Evolutionary conservation across 2,797 vertebrate genomes (phyloP).

Genomic region (Mormyrops boulengeri): DNA sequence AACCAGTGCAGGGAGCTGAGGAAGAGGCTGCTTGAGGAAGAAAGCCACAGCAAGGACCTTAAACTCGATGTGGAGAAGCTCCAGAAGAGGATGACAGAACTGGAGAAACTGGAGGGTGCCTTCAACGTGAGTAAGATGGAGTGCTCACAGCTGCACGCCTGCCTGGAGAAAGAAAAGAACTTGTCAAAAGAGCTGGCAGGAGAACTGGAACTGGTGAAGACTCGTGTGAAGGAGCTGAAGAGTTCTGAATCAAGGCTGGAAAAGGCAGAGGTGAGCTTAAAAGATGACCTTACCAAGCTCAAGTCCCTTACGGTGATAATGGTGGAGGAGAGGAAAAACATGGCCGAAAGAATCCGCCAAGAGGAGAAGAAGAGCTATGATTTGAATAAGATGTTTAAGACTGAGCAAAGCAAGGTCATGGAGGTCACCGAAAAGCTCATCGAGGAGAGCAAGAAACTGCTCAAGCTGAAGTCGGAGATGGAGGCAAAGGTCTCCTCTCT

Average conservation of each 20-base stretch:
- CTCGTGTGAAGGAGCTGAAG: slow-evolving; percentile 85
- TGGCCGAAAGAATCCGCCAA: slow-evolving; percentile 83
- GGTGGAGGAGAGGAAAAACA: slow-evolving; percentile 86
- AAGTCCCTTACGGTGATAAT: slow-evolving; percentile 89
- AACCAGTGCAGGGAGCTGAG: slow-evolving; percentile 80
- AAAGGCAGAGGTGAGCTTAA: slow-evolving; percentile 84
- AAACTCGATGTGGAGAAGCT: slow-evolving; percentile 84
- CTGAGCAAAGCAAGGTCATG: slow-evolving; percentile 90
- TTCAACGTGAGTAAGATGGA: slow-evolving; percentile 80
- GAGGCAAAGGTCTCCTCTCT: slow-evolving; percentile 81
- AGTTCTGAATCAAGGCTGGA: slow-evolving; percentile 83
- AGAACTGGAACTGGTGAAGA: slow-evolving; percentile 81
- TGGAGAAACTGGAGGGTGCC: slow-evolving; percentile 83
- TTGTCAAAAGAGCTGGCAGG: slow-evolving; percentile 84
- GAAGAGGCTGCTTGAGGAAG: slow-evolving; percentile 83
- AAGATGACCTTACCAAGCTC: slow-evolving; percentile 91
- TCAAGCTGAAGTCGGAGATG: slow-evolving; percentile 95
- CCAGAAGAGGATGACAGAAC: slow-evolving; percentile 84
- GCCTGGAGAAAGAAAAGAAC: slow-evolving; percentile 81
- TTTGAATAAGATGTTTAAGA: slow-evolving; percentile 76
- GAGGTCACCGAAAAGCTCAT: slow-evolving; percentile 94
- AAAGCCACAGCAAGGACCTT: slow-evolving; percentile 76
- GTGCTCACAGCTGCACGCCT: slow-evolving; percentile 72
- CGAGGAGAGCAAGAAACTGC: slow-evolving; percentile 92
- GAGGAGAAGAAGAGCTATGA: slow-evolving; percentile 86